Conservation (phyloP, 1,140 invertebrate genomes). For the Neoseiulus cucumeris region DNA sequence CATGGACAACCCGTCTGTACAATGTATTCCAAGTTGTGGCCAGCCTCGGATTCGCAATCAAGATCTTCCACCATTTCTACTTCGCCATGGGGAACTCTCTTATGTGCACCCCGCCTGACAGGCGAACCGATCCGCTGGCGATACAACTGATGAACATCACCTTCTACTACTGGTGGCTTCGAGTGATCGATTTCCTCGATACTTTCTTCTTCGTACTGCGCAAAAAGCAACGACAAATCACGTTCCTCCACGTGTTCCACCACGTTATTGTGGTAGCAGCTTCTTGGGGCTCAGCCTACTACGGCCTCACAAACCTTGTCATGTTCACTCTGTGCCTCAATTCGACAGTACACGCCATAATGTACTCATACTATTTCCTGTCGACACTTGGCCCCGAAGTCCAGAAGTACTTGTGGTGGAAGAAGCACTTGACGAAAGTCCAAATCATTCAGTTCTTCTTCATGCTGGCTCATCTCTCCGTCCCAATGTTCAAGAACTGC, state of each 20-base stretch:
- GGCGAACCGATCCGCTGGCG: not conserved
- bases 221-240: slow-evolving; percentile 31
- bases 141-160: not conserved
- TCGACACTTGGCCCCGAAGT: slow-evolving; percentile 33
- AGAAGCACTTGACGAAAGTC: slow-evolving; percentile 34
- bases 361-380: slow-evolving; percentile 38
- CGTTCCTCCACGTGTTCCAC: slow-evolving; percentile 31
- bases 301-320: not conserved
- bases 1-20: not conserved
- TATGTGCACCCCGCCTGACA: slow-evolving; percentile 1
- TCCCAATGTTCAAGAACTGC: not conserved
- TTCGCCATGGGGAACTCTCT: not conserved
- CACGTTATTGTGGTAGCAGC: slow-evolving; percentile 26
- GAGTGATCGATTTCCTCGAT: slow-evolving; percentile 27
- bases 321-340: slow-evolving; percentile 26
- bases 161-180: slow-evolving; percentile 7
- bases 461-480: not conserved
- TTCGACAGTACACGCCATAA: slow-evolving; percentile 37
- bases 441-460: slow-evolving; percentile 4
- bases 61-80: not conserved
- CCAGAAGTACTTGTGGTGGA: slow-evolving; percentile 38
- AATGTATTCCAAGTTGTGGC: not conserved
- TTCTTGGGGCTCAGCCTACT: not conserved
- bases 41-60: not conserved
- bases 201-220: slow-evolving; percentile 30